phyloP scores from a whole-genome alignment of 2,113 vertebrate species.

The Anseranas semipalmata region DNA sequence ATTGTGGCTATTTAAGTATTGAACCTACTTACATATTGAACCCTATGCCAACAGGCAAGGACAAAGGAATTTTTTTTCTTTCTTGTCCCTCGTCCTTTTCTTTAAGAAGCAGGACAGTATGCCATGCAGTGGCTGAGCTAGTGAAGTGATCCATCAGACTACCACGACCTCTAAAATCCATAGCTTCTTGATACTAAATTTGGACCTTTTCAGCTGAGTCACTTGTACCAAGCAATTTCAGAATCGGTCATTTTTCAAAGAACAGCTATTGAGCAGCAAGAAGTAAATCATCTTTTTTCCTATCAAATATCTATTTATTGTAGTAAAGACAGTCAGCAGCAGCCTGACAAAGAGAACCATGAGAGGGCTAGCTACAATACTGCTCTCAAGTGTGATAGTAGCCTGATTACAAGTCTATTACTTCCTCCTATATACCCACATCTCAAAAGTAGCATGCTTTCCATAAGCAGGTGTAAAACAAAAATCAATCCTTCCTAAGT shows the following conservation, averaged over 20 bases:
- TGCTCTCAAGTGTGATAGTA: background rate
- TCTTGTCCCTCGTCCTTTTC: background rate
- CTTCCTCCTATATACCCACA: rapidly evolving
- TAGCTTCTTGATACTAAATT: background rate
- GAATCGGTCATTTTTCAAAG: background rate
- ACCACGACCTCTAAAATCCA: background rate
- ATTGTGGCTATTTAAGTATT: too few relatives aligned
- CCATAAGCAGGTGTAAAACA: background rate
- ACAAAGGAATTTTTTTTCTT: background rate
- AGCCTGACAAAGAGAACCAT: background rate
- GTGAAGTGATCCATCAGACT: background rate
- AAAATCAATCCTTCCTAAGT: background rate
- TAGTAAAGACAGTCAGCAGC: background rate
- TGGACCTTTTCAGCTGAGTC: background rate
- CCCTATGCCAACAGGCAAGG: background rate
- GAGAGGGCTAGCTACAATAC: background rate
- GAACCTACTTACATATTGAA: background rate
- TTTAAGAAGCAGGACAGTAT: background rate
- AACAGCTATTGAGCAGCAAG: background rate
- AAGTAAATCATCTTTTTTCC: background rate
- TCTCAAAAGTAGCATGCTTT: background rate
- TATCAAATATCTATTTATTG: background rate
- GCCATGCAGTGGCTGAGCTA: background rate
- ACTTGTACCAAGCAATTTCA: background rate
- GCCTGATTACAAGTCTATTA: background rate